Evolutionary conservation across 2,113 vertebrate species (phyloP).

Genomic region (Urocynchramus pylzowi): DNA sequence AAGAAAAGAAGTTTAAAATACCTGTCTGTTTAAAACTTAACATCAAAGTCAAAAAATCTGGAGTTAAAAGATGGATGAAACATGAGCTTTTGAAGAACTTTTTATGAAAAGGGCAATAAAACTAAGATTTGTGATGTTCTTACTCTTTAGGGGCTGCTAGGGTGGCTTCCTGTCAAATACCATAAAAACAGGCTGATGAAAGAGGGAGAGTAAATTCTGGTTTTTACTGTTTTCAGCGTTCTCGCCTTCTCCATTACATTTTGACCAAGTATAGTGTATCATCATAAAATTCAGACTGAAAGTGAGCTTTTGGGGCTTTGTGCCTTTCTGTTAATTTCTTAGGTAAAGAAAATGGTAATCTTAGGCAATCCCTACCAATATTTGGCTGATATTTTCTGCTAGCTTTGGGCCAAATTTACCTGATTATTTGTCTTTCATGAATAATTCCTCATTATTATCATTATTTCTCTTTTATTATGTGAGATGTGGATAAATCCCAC

Average conservation of each 20-base stretch:
- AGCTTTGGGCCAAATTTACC: background rate
- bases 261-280: background rate
- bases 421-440: background rate
- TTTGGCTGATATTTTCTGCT: background rate
- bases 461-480: background rate
- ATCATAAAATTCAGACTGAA: background rate
- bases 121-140: background rate
- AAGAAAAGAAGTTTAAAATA: background rate
- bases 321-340: background rate
- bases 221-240: background rate
- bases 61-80: background rate
- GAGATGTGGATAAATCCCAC: background rate
- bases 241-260: background rate
- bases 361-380: background rate
- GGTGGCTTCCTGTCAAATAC: conserved; percentile 6
- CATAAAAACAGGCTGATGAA: background rate
- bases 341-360: background rate
- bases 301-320: background rate
- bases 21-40: background rate
- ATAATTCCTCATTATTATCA: background rate
- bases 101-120: background rate
- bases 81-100: background rate
- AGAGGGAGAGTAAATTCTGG: background rate
- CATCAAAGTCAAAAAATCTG: background rate
- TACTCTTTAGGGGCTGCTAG: background rate